Conservation (phyloP, 2,888 invertebrate species). For the Carcina quercana region DNA sequence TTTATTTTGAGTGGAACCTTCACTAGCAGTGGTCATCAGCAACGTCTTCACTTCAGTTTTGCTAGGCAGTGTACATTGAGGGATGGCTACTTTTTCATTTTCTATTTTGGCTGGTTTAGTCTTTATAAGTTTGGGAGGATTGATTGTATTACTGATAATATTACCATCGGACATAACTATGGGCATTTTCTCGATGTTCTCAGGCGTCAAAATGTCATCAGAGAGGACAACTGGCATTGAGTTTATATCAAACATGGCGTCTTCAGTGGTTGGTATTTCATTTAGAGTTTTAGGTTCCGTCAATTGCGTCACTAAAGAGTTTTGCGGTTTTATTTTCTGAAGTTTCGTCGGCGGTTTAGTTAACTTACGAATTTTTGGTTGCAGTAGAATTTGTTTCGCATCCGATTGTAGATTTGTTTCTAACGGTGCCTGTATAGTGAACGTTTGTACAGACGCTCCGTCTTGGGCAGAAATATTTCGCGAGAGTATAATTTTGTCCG, state of each 20-base stretch:
- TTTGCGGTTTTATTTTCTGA: conserved; percentile 48
- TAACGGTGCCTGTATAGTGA: conserved; percentile 55
- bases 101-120: conserved; percentile 39
- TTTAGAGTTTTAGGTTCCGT: conserved; percentile 33
- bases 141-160: conserved; percentile 41
- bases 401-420: conserved; percentile 18
- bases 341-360: conserved; percentile 46
- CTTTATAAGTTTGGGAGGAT: conserved; percentile 46
- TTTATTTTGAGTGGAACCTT: conserved; percentile 49
- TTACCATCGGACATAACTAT: conserved; percentile 71
- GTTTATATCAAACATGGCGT: conserved; percentile 79
- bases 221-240: conserved; percentile 85
- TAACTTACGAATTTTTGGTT: conserved; percentile 54
- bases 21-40: conserved; percentile 47
- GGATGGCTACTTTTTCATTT: conserved; percentile 43
- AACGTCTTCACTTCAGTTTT: conserved; percentile 57
- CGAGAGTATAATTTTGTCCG: conserved; percentile 61
- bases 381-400: conserved; percentile 49
- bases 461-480: conserved; percentile 42
- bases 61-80: conserved; percentile 23
- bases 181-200: conserved; percentile 80
- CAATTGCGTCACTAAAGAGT: conserved; percentile 38
- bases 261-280: conserved; percentile 36
- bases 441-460: conserved; percentile 55
- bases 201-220: conserved; percentile 80